Evolutionary conservation across 2,888 invertebrate species (phyloP), one percentile per base, ranked within the genome.

Genomic region (Clepsis dumicolana): DNA sequence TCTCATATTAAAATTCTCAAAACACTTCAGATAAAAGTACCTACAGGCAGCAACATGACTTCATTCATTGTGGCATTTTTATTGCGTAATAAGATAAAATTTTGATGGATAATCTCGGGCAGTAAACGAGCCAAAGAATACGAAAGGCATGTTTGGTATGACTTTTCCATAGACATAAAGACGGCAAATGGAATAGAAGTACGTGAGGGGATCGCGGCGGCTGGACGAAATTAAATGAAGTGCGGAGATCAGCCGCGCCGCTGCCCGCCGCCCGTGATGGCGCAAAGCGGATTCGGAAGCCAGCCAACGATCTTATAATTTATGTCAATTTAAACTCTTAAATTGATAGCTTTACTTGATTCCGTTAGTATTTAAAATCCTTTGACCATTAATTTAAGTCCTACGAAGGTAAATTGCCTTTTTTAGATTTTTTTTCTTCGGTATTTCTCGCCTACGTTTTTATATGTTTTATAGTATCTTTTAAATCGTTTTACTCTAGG

Each of bases 61-160:
- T 83, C 77, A 83, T 86, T 86, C 82, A 82, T 79, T 84, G 83
- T 82, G 82, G 84, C 77, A 85, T 87, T 90, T 88, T 89, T 88
- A 88, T 86, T 82, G 80, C 79, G 82, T 83, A 84, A 86, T 88
- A 87, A 87, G 83, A 80, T 62, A 80, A 80, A 86, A 87, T 88
- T 85, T 81, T 80, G 83, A 83, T 81, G 85, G 83, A 87, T 89
- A 87, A 88, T 89, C 85, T 84, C 73, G 75, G 81, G 80, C 82
- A 80, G 80, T 86, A 85, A 87, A 87, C 81, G 82, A 82, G 80
- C 78, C 74, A 73, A 78, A 77, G 77, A 82, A 83, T 82, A 86
- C 75, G 82, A 80, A 77, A 71, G 78, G 84, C 83, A 86, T 84
- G 80, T 83, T 81, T 81, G 84, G 83, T 86, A 83, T 82, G 80